Percentiles rank a stretch among this genome's conserved stretches.
These are phyloP conservation scores for Drosophila aldrichi DNA, from an alignment of 2,888 invertebrate species.

Conservation along the genomic window DNA sequence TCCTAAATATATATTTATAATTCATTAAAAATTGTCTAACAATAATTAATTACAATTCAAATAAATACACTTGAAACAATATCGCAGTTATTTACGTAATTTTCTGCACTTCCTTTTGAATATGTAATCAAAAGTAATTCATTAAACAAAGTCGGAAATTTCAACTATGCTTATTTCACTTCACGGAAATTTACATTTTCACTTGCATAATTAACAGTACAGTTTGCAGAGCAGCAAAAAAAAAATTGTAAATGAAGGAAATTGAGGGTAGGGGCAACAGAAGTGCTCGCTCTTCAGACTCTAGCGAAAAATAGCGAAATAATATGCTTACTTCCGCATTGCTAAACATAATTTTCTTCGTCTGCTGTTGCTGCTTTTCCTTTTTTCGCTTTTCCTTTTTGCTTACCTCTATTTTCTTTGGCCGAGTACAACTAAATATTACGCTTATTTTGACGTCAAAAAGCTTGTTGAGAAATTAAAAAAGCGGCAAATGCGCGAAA, in stretches of 20 bases:
- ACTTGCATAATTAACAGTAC: conserved; percentile 64
- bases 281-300: conserved; percentile 25
- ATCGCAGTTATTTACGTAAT: neutral
- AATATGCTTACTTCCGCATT: conserved; percentile 70
- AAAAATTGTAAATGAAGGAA: neutral
- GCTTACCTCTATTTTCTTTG: conserved; percentile 16
- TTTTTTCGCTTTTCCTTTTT: conserved; percentile 13
- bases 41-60: neutral
- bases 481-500: conserved; percentile 67
- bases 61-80: neutral
- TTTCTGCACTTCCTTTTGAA: conserved; percentile 5
- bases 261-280: neutral
- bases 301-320: conserved; percentile 56
- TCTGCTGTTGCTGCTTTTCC: conserved; percentile 20
- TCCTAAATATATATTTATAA: neutral
- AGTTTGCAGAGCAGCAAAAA: conserved; percentile 11
- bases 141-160: conserved; percentile 32
- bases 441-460: conserved; percentile 78
- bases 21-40: too few relatives aligned
- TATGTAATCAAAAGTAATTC: conserved; percentile 28
- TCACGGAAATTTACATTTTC: conserved; percentile 64
- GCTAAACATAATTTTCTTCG: conserved; percentile 58
- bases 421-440: conserved; percentile 66
- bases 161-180: conserved; percentile 52
- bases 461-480: conserved; percentile 75